Evolutionary conservation across 2,797 vertebrate species (phyloP).

Genomic region (Falco naumanni): DNA sequence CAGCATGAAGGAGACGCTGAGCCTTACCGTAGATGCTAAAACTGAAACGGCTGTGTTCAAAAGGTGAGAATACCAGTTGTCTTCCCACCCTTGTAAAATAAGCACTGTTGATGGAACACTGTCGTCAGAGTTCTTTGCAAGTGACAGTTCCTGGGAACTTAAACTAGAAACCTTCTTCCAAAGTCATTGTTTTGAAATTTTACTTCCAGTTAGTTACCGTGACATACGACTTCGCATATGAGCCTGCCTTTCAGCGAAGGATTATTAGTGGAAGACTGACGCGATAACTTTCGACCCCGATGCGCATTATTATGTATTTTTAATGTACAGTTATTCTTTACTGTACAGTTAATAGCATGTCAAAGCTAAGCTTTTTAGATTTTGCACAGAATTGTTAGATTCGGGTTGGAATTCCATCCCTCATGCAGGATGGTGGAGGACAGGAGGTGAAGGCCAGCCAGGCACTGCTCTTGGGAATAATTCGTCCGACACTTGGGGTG

Average conservation of each 20-base stretch:
- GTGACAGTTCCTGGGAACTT: background rate
- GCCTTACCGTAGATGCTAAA: constrained; percentile 99
- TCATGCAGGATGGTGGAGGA: background rate
- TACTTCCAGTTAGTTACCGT: background rate
- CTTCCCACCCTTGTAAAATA: background rate
- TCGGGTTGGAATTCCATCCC: background rate
- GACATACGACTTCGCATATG: background rate
- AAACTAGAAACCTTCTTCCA: background rate
- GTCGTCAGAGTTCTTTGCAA: background rate
- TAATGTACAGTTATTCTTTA: background rate
- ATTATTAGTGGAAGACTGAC: background rate
- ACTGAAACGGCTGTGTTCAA: constrained; percentile 98
- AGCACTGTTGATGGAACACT: background rate
- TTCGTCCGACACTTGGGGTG: background rate
- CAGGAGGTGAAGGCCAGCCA: background rate
- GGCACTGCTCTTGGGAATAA: background rate
- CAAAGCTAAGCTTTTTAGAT: background rate
- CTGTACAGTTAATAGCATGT: background rate
- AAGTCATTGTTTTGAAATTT: background rate
- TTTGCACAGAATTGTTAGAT: background rate
- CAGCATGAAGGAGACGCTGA: constrained; percentile 98
- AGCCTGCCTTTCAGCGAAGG: background rate
- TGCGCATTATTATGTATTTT: background rate
- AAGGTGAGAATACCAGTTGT: constrained; percentile 81
- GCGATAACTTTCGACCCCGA: background rate